Conservation (phyloP, 2,888 invertebrate genomes). For the Xestia ashworthii region DNA sequence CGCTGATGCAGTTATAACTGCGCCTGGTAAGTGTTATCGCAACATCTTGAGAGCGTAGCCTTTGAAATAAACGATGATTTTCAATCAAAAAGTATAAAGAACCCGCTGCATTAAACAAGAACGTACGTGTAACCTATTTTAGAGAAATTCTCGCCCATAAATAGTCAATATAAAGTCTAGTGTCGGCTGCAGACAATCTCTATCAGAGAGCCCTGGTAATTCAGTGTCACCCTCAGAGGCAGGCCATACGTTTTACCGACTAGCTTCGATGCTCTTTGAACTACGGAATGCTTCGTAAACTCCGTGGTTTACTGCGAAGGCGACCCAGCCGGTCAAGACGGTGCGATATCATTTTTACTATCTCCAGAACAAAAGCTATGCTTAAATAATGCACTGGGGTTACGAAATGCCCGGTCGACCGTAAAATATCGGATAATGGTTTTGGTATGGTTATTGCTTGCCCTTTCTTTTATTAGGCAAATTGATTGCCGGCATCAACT, state of each 20-base stretch:
- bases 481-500: slow-evolving; percentile 10
- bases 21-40: slow-evolving; percentile 15
- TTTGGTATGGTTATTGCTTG: slow-evolving; percentile 17
- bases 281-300: slow-evolving; percentile 73
- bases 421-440: slow-evolving; percentile 26
- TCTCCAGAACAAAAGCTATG: slow-evolving; percentile 60
- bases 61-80: slow-evolving; percentile 23
- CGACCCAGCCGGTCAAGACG: slow-evolving; percentile 74
- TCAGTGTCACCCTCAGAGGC: slow-evolving; percentile 76
- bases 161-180: slow-evolving; percentile 73
- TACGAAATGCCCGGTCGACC: slow-evolving; percentile 10
- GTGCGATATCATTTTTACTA: slow-evolving; percentile 71
- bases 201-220: slow-evolving; percentile 76
- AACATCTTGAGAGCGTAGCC: slow-evolving; percentile 3
- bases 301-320: slow-evolving; percentile 73
- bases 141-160: slow-evolving; percentile 67
- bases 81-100: slow-evolving; percentile 10
- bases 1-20: slow-evolving; percentile 19
- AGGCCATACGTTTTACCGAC: slow-evolving; percentile 78
- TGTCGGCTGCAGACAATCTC: slow-evolving; percentile 73
- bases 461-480: slow-evolving; percentile 17
- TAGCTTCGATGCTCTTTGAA: slow-evolving; percentile 77
- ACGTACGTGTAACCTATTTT: slow-evolving; percentile 49
- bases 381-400: slow-evolving; percentile 40
- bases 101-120: slow-evolving; percentile 46